Evolutionary conservation across 2,888 invertebrate genomes (phyloP).

Genomic region (Drosophila subsilvestris): DNA sequence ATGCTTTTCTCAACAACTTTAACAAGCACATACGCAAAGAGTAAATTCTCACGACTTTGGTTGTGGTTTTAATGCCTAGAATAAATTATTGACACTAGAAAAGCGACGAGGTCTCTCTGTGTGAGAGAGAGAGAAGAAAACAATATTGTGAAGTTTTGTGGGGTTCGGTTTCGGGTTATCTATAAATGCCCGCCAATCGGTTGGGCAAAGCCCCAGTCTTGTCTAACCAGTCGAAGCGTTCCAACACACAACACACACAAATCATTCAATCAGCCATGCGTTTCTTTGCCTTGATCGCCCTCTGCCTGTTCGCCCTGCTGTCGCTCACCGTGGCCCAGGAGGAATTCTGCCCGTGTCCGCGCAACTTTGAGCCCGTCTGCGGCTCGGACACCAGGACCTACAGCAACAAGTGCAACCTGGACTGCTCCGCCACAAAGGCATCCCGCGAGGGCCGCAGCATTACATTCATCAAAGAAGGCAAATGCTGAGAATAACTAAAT

Average conservation of each 20-base stretch:
- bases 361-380: conserved; percentile 37
- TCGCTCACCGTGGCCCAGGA: conserved; percentile 34
- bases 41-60: too few relatives aligned
- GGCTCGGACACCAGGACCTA: conserved; percentile 57
- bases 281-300: conserved; percentile 50
- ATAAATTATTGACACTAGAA: neutral
- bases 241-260: neutral
- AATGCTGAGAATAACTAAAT: conserved; percentile 38
- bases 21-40: neutral
- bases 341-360: conserved; percentile 35
- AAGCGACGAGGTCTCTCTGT: neutral
- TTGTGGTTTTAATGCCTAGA: neutral
- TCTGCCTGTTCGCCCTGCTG: conserved; percentile 56
- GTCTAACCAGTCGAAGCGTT: conserved; percentile 26
- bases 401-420: conserved; percentile 68
- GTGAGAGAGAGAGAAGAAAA: neutral
- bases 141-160: neutral
- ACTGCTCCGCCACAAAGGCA: conserved; percentile 56
- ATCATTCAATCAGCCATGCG: conserved; percentile 50
- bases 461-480: conserved; percentile 41
- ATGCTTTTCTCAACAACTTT: neutral
- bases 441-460: conserved; percentile 51
- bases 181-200: conserved; percentile 39
- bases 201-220: conserved; percentile 43
- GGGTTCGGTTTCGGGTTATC: neutral